Conservation (phyloP, 1,140 invertebrate genomes). For the Metopolophium dirhodum region DNA sequence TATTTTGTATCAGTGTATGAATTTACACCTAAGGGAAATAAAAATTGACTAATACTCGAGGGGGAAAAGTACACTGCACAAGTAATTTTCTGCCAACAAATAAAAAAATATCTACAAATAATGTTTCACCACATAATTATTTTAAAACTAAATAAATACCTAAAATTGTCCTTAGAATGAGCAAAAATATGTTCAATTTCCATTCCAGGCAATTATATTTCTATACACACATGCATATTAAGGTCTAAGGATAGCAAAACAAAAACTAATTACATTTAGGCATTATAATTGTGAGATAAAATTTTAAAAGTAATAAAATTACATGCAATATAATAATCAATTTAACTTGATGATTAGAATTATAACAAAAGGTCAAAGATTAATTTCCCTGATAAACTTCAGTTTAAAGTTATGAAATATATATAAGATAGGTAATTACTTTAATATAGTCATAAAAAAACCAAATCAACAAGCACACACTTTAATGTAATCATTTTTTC, state of each 20-base stretch:
- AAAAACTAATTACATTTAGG: neutral
- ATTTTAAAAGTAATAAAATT: neutral
- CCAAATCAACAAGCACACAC: neutral
- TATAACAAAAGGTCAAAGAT: slow-evolving; percentile 13
- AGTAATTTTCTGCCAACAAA: neutral
- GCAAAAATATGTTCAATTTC: slow-evolving; percentile 30
- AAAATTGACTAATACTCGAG: neutral
- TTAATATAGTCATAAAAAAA: neutral
- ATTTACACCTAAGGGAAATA: neutral
- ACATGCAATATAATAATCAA: neutral
- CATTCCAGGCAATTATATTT: slow-evolving; percentile 16
- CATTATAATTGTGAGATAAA: neutral
- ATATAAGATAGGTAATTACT: neutral
- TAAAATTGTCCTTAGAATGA: slow-evolving; percentile 42
- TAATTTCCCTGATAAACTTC: neutral
- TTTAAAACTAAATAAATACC: neutral
- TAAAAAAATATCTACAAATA: neutral
- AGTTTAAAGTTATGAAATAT: neutral
- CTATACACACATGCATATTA: neutral
- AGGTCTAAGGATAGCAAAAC: neutral
- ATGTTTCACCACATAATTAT: neutral
- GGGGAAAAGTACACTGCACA: neutral
- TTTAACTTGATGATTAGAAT: neutral
- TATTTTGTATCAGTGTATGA: neutral
- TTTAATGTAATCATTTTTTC: neutral